Evolutionary conservation across 2,113 vertebrate species (phyloP), one percentile per base, ranked within the genome.

Genomic region (Oreochromis aureus): DNA sequence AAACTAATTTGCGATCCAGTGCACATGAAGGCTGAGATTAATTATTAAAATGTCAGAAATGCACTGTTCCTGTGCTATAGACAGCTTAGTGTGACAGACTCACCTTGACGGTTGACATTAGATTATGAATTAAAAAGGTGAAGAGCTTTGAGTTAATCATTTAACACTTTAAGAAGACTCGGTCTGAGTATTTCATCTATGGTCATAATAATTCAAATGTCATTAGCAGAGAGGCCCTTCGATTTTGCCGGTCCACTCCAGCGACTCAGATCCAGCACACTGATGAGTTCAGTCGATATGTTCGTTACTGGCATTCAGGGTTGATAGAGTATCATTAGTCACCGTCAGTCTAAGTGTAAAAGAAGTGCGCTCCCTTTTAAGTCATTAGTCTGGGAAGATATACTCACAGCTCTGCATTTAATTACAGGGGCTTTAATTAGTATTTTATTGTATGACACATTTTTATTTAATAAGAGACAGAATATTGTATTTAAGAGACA

Each of bases 51-150:
- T 18, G 6, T 61, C 7, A 78, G 73, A 53, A 78, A 78, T n/a
- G 7, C 73, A 53, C 46, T 34, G 30, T 78, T 51, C 46, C 10
- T 32, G 16, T 82, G 54, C 48, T 12, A 46, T 19, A 59, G 12
- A 84, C 34, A 18, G 56, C 36, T 30, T 30, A 11, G 53, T 18
- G 24, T 85, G 39, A 56, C 13, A 3, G 22, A 3, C 10, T 82
- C 86, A 93, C 90, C 90, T 94, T 93, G 85, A 89, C 34, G 7
- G 48, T 34, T 82, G 59, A 90, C 82, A 82, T 93, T 86, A 79
- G 80, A 92, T 88, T 51, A 84, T 3, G 6, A 51, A 48, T 51
- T 59, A 79, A 88, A 86, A 69, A 87, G 85, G 44, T 88, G 78
- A 90, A 92, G 83, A 80, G 84, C 59, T 80, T 73, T 63, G 48